Evolutionary conservation across 2,113 vertebrate species (phyloP).

Genomic region (Hyaena hyaena): DNA sequence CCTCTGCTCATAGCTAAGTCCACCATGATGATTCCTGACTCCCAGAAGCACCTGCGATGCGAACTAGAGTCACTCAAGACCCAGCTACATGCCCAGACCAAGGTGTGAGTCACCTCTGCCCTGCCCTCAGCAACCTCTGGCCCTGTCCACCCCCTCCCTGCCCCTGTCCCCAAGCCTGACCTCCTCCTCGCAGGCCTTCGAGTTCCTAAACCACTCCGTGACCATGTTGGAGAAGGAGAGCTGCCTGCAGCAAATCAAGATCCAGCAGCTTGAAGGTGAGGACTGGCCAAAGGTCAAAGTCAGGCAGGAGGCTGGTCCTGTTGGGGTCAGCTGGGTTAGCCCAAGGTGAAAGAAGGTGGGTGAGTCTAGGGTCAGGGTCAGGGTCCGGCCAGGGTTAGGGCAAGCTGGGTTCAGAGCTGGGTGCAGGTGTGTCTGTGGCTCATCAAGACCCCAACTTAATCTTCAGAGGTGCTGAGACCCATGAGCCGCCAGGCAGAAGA

Average conservation of each 20-base stretch:
- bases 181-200: constrained; percentile 74
- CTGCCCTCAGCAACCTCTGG: too few relatives aligned
- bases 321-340: not conserved
- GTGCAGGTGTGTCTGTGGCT: not conserved
- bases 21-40: constrained; percentile 51
- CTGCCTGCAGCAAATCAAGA: constrained; percentile 80
- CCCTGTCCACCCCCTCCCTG: not conserved
- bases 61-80: constrained; percentile 81
- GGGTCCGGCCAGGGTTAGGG: not conserved
- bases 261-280: constrained; percentile 81
- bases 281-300: not conserved
- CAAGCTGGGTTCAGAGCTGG: not conserved
- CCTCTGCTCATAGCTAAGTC: constrained; percentile 48
- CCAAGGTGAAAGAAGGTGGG: not conserved
- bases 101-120: constrained; percentile 57
- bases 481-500: constrained; percentile 12
- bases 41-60: constrained; percentile 65
- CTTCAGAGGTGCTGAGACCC: constrained; percentile 74
- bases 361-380: not conserved
- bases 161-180: not conserved
- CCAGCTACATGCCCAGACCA: constrained; percentile 82
- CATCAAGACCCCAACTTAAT: not conserved
- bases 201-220: constrained; percentile 83
- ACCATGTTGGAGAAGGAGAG: constrained; percentile 83
- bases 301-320: not conserved